Percentiles rank a stretch among this genome's conserved stretches.
Evolutionary conservation across 2,797 vertebrate species (phyloP).

Genomic region (Vespertilio murinus): DNA sequence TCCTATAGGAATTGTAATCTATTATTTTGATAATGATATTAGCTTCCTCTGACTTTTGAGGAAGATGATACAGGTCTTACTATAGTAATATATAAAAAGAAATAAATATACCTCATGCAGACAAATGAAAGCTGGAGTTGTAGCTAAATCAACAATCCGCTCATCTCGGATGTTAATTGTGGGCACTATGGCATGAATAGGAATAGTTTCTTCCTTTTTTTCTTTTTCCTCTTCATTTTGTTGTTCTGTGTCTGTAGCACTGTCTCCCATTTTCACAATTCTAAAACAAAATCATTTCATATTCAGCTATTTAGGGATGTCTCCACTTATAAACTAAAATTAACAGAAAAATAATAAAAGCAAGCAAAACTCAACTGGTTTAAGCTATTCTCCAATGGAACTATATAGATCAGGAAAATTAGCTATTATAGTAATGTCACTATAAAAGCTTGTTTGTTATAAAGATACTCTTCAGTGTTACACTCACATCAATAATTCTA

Average conservation of each 20-base stretch:
- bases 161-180: conserved; percentile 82
- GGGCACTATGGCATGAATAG: conserved; percentile 81
- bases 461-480: neutral
- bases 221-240: conserved; percentile 40
- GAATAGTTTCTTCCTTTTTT: conserved; percentile 51
- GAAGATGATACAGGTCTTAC: neutral
- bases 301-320: neutral
- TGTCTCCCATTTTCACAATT: conserved; percentile 61
- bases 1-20: neutral
- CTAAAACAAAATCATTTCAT: conserved; percentile 60
- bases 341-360: neutral
- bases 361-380: neutral
- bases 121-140: conserved; percentile 86
- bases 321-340: neutral
- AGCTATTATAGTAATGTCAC: neutral
- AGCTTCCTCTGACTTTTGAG: conserved; percentile 32
- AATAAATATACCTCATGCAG: conserved; percentile 90
- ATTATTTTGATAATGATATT: neutral
- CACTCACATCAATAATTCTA: neutral
- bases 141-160: conserved; percentile 73
- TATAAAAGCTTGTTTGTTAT: neutral
- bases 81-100: neutral
- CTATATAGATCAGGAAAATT: neutral
- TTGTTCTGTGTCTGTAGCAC: conserved; percentile 38
- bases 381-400: neutral